phyloP scores from a whole-genome alignment of 2,888 invertebrate species.

The Syritta pipiens region DNA sequence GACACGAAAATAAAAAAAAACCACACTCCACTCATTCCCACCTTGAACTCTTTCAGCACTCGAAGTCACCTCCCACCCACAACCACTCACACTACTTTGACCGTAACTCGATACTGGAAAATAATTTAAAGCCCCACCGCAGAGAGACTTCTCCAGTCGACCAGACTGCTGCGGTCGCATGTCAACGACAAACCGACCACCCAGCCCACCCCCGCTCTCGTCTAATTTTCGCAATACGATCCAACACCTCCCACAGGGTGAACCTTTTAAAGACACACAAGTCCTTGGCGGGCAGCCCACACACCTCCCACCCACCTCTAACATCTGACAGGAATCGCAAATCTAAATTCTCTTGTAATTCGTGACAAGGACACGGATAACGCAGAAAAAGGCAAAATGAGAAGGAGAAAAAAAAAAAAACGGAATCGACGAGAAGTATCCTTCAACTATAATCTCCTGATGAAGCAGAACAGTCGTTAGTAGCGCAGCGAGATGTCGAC shows the following conservation, averaged over 20 bases:
- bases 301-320: not conserved
- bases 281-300: no score
- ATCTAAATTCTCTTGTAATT: slow-evolving; percentile 66
- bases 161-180: slow-evolving; percentile 19
- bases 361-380: slow-evolving; percentile 56
- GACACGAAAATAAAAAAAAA: no score
- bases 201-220: slow-evolving; percentile 40
- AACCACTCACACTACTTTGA: slow-evolving; percentile 1
- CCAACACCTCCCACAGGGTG: not conserved
- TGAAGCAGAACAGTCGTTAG: slow-evolving; percentile 66
- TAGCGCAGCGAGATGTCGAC: not conserved
- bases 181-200: slow-evolving; percentile 44
- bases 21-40: no score
- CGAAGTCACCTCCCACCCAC: no score
- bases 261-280: slow-evolving; percentile 56
- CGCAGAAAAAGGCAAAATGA: slow-evolving; percentile 11
- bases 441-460: slow-evolving; percentile 61
- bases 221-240: slow-evolving; percentile 23
- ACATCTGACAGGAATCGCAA: slow-evolving; percentile 36
- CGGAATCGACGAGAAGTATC: slow-evolving; percentile 26
- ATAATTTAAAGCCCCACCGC: slow-evolving; percentile 30
- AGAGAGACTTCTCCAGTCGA: slow-evolving; percentile 11
- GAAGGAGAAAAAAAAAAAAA: not conserved
- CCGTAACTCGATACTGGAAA: slow-evolving; percentile 33
- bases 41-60: no score